Percentiles rank a stretch among this genome's conserved stretches.
These are phyloP conservation scores for Pseudeuparius sepicola DNA, from an alignment of 2,888 invertebrate genomes.

Conservation along the genomic window DNA sequence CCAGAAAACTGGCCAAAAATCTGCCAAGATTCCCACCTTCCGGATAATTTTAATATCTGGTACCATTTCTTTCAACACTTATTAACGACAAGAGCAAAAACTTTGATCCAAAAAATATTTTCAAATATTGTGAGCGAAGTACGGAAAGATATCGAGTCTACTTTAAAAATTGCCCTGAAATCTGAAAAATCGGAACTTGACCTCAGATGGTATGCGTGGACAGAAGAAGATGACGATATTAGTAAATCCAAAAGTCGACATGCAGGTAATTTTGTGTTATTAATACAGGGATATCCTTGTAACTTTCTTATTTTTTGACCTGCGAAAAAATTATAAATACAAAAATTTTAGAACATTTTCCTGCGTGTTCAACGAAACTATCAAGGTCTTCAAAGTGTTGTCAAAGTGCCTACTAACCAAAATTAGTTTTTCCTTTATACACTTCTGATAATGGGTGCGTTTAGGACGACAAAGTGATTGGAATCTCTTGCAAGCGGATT, in stretches of 20 bases:
- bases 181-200: conserved; percentile 36
- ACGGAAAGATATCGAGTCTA: conserved; percentile 36
- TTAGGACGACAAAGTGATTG: too few relatives aligned
- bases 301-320: too few relatives aligned
- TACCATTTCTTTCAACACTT: conserved; percentile 62
- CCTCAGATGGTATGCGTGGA: conserved; percentile 65
- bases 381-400: too few relatives aligned
- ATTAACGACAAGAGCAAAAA: conserved; percentile 57
- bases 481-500: too few relatives aligned
- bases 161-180: conserved; percentile 26
- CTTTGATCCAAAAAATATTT: conserved; percentile 44
- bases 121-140: conserved; percentile 33
- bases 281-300: too few relatives aligned
- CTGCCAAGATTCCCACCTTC: conserved; percentile 50
- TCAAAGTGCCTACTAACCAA: too few relatives aligned
- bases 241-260: conserved; percentile 35
- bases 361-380: too few relatives aligned
- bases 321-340: too few relatives aligned
- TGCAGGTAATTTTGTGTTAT: conserved; percentile 25
- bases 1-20: conserved; percentile 54
- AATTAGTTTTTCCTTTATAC: too few relatives aligned
- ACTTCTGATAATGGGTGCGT: too few relatives aligned
- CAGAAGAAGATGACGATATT: conserved; percentile 51
- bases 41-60: conserved; percentile 54
- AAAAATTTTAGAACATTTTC: too few relatives aligned